A percentile compares a stretch with the other conserved stretches of the same genome.
phyloP scores from a whole-genome alignment of 2,797 vertebrate species.

The Pristis pectinata region DNA sequence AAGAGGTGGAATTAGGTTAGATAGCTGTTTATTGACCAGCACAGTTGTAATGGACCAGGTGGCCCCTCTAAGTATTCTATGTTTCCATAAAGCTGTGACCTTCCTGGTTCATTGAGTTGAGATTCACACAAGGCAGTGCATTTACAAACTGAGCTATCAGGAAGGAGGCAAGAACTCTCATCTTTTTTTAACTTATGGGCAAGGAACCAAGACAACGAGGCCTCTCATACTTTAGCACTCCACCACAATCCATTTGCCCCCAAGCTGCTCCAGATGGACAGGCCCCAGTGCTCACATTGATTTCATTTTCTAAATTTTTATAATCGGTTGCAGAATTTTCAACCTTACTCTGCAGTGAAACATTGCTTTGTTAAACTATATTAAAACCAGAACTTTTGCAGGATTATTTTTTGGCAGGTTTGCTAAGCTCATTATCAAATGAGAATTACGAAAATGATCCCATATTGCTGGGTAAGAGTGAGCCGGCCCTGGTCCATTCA shows the following conservation, averaged over 20 bases:
- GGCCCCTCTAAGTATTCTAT: too few species aligned
- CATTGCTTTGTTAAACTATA: neutral
- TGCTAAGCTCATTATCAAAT: neutral
- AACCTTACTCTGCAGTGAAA: neutral
- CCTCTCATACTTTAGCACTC: neutral
- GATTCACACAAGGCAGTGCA: neutral
- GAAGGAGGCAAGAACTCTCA: neutral
- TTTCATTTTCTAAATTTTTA: neutral
- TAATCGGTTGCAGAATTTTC: neutral
- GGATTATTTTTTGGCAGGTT: neutral
- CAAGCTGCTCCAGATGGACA: neutral
- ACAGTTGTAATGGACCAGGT: too few species aligned
- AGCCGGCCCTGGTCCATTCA: neutral
- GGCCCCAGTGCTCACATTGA: neutral
- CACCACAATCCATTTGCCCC: neutral
- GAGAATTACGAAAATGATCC: neutral
- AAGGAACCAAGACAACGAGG: neutral
- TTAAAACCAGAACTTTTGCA: neutral
- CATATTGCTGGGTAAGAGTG: neutral
- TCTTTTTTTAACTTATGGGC: neutral
- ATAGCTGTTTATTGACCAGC: too few species aligned
- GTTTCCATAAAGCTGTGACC: neutral
- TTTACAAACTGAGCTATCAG: neutral
- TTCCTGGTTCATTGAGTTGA: neutral
- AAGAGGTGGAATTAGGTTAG: too few species aligned